Evolutionary conservation across 2,888 invertebrate species (phyloP).

Genomic region (Meteorus colon): DNA sequence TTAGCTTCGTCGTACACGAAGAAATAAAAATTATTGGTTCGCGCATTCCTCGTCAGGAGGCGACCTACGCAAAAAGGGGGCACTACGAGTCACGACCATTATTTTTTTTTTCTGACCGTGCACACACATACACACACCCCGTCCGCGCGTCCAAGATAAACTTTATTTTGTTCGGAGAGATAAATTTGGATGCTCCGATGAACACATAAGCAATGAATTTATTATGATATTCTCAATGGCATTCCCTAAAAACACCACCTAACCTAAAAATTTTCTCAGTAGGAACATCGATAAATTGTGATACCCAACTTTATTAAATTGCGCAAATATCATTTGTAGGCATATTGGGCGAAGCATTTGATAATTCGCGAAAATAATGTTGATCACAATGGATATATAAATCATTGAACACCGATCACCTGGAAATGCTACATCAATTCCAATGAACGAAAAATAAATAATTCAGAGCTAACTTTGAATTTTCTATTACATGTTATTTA

Average conservation of each 20-base stretch:
- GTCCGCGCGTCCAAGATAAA: not conserved
- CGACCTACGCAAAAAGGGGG: conserved; percentile 48
- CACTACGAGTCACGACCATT: conserved; percentile 41
- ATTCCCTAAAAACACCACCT: not conserved
- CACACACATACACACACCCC: not conserved
- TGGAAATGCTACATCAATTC: too few species aligned
- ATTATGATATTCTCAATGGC: not conserved
- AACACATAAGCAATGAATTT: not conserved
- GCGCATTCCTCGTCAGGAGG: conserved; percentile 68
- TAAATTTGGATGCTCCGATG: conserved; percentile 20
- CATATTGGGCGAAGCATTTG: too few species aligned
- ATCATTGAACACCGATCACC: too few species aligned
- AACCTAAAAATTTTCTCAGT: not conserved
- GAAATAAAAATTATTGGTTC: conserved; percentile 68
- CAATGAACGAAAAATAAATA: too few species aligned
- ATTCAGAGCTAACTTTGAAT: too few species aligned
- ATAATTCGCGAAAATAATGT: too few species aligned
- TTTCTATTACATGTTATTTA: too few species aligned
- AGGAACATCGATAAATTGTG: not conserved
- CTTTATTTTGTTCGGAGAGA: not conserved
- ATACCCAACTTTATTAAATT: too few species aligned
- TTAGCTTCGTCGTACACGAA: conserved; percentile 65
- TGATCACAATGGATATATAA: too few species aligned
- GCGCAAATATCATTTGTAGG: too few species aligned
- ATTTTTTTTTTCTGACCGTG: conserved; percentile 29